These are phyloP conservation scores for Drosophila koepferae DNA, from an alignment of 2,888 invertebrate species.

Conservation along the genomic window DNA sequence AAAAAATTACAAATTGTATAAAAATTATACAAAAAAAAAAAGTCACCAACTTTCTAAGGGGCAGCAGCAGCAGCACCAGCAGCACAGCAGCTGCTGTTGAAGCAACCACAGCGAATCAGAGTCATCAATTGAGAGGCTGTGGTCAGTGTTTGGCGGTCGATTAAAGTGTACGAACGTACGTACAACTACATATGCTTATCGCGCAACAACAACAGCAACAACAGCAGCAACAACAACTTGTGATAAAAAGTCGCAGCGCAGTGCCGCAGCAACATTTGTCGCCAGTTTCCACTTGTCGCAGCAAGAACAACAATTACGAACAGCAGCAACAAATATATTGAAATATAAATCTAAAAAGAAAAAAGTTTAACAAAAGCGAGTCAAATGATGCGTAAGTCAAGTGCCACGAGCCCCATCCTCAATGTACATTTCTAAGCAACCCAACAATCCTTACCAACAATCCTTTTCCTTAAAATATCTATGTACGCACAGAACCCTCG, in stretches of 20 bases:
- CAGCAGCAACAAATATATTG: neutral
- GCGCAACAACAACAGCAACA: slow-evolving; percentile 31
- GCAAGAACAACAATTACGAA: slow-evolving; percentile 18
- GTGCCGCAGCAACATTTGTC: slow-evolving; percentile 28
- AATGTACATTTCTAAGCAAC: neutral
- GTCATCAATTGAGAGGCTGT: slow-evolving; percentile 19
- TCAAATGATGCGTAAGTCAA: slow-evolving; percentile 75
- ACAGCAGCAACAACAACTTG: slow-evolving; percentile 15
- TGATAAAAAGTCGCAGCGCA: slow-evolving; percentile 22
- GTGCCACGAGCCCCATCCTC: neutral
- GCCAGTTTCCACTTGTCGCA: slow-evolving; percentile 16
- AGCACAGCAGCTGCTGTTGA: neutral
- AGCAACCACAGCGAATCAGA: slow-evolving; percentile 23
- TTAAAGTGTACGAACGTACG: slow-evolving; percentile 35
- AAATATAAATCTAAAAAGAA: neutral
- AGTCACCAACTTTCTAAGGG: slow-evolving; percentile 41
- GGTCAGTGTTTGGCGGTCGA: slow-evolving; percentile 46
- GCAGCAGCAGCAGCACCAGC: neutral
- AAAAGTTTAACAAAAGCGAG: slow-evolving; percentile 4
- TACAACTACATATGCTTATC: slow-evolving; percentile 20
- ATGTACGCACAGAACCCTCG: slow-evolving; percentile 79
- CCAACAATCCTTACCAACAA: neutral
- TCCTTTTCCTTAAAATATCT: neutral
- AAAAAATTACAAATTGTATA: slow-evolving; percentile 22
- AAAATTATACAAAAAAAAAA: slow-evolving; percentile 44